These are phyloP conservation scores for Eutrigla gurnardus DNA, from an alignment of 2,797 vertebrate species.

Conservation along the genomic window DNA sequence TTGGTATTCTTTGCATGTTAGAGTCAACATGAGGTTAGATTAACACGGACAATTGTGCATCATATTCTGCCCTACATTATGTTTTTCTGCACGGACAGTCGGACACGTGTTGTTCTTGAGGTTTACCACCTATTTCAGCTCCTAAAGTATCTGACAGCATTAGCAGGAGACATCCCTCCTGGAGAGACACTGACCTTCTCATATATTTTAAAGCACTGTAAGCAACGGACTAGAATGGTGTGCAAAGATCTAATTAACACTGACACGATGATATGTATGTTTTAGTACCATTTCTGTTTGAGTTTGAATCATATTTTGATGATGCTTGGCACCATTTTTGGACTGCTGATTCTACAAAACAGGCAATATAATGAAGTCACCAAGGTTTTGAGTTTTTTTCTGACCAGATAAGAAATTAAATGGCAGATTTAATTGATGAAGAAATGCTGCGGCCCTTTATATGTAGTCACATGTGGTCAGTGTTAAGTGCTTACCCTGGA, in stretches of 20 bases:
- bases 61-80: not conserved
- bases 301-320: too few species aligned
- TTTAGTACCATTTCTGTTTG: too few species aligned
- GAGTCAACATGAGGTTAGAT: conserved; percentile 74
- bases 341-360: not conserved
- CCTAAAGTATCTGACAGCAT: conserved; percentile 5
- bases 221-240: conserved; percentile 28
- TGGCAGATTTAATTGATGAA: not conserved
- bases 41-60: conserved; percentile 61
- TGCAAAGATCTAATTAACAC: conserved; percentile 48
- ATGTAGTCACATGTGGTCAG: not conserved
- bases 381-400: not conserved
- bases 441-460: too few species aligned
- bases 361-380: not conserved
- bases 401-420: too few species aligned
- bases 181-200: conserved; percentile 18
- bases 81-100: conserved; percentile 60
- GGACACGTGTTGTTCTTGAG: conserved; percentile 11
- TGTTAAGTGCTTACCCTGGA: not conserved
- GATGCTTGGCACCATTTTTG: not conserved
- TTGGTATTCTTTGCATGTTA: conserved; percentile 41
- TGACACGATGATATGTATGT: not conserved
- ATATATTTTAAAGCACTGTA: conserved; percentile 17
- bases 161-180: conserved; percentile 24
- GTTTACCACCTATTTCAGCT: not conserved